Conservation (phyloP, 23 tunicate genomes). For the Halocynthia roretzi region DNA sequence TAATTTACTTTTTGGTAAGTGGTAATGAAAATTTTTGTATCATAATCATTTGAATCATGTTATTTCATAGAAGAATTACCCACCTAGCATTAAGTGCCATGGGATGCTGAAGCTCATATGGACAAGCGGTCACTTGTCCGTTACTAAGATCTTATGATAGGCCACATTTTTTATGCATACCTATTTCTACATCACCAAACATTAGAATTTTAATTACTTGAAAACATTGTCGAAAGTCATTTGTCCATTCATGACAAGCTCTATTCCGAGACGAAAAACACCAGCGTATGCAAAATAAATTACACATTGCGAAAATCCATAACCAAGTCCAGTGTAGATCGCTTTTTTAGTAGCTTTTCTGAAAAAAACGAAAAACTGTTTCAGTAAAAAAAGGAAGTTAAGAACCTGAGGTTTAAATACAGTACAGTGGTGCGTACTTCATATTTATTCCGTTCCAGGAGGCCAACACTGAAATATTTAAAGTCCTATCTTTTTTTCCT, state of each 20-base stretch:
- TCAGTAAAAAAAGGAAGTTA: background rate
- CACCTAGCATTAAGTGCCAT: too few species aligned
- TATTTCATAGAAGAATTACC: too few species aligned
- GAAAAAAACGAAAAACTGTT: background rate
- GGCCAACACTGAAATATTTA: background rate
- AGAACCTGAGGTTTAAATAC: background rate
- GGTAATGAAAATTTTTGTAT: too few species aligned
- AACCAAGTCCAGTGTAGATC: constrained; percentile 45
- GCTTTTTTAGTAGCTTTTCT: constrained; percentile 12
- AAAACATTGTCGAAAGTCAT: constrained; percentile 74
- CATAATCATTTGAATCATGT: too few species aligned
- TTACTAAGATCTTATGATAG: too few species aligned
- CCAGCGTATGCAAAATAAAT: constrained; percentile 84
- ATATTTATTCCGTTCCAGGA: background rate
- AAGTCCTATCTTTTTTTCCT: background rate
- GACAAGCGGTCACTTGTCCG: too few species aligned
- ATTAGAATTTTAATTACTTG: constrained; percentile 19
- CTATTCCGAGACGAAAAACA: constrained; percentile 76
- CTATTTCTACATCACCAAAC: too few species aligned
- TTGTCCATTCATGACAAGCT: constrained; percentile 43
- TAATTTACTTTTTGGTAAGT: too few species aligned
- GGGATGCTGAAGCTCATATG: too few species aligned
- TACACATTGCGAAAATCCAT: constrained; percentile 72
- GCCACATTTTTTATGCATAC: too few species aligned
- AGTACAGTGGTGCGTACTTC: background rate